Conservation (phyloP, 2,113 vertebrate genomes). For the Aptenodytes forsteri region DNA sequence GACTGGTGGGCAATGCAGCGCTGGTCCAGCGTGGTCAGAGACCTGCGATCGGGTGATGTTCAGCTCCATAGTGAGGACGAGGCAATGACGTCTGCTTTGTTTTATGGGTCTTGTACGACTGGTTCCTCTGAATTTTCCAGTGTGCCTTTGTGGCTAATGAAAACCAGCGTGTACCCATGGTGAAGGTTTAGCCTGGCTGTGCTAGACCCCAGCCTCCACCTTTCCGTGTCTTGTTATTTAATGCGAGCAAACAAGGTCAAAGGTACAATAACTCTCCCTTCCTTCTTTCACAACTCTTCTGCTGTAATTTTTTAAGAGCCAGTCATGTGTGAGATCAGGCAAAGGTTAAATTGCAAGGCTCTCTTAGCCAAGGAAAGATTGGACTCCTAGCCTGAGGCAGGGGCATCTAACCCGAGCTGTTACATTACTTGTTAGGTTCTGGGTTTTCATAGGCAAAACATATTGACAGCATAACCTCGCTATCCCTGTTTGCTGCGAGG, state of each 20-base stretch:
- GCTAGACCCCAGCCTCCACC: not conserved
- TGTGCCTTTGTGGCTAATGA: not conserved
- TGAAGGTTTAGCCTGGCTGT: not conserved
- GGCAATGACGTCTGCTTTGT: not conserved
- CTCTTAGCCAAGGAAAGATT: not conserved
- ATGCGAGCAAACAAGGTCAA: not conserved
- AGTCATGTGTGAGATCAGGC: not conserved
- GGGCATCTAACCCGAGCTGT: not conserved
- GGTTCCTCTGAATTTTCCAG: not conserved
- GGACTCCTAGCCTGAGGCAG: constrained; percentile 18
- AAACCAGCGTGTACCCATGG: not conserved
- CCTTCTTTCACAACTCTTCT: not conserved
- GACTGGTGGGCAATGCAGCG: not conserved
- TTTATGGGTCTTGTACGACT: fast-evolving
- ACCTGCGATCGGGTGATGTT: fast-evolving
- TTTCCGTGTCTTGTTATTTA: not conserved
- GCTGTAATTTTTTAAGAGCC: constrained; percentile 8
- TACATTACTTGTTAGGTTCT: not conserved
- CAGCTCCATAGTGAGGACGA: not conserved
- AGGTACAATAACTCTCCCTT: not conserved
- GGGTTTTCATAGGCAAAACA: not conserved
- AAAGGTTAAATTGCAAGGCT: constrained; percentile 53
- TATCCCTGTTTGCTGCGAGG: not conserved
- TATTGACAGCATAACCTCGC: not conserved
- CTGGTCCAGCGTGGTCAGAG: not conserved